A percentile compares a stretch with the other conserved stretches of the same genome.
Conservation (phyloP, 2,888 invertebrate genomes). For the Zhuqinia jingwanae region DNA sequence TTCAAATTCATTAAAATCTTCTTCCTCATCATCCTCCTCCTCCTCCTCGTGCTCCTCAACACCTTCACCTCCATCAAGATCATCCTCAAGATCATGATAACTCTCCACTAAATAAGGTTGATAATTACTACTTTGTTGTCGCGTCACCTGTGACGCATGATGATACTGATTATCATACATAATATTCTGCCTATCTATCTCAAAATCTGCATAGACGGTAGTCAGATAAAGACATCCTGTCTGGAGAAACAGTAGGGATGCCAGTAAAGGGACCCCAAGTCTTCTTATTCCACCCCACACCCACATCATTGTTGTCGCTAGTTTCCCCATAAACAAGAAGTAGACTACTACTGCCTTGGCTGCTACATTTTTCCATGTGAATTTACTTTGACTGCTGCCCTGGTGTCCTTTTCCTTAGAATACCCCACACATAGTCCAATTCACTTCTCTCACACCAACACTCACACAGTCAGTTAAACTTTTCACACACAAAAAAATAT, state of each 20-base stretch:
- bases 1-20: background rate
- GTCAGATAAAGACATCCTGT: conserved; percentile 40
- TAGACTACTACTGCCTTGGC: background rate
- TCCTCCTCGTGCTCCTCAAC: background rate
- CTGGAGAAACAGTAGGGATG: conserved; percentile 22
- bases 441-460: background rate
- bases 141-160: conserved; percentile 37
- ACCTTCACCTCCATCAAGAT: background rate
- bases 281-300: conserved; percentile 23
- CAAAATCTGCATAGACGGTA: conserved; percentile 31
- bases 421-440: background rate
- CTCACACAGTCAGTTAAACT: background rate
- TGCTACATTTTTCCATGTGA: background rate
- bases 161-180: background rate
- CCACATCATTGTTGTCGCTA: conserved; percentile 44
- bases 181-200: background rate
- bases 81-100: conserved; percentile 10
- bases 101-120: background rate
- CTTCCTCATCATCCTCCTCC: background rate
- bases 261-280: conserved; percentile 41
- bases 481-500: no score
- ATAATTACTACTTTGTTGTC: background rate
- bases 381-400: background rate
- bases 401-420: background rate
- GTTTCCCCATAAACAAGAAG: conserved; percentile 28